Conservation (phyloP, 2,888 invertebrate species). For the Desoria tigrina region DNA sequence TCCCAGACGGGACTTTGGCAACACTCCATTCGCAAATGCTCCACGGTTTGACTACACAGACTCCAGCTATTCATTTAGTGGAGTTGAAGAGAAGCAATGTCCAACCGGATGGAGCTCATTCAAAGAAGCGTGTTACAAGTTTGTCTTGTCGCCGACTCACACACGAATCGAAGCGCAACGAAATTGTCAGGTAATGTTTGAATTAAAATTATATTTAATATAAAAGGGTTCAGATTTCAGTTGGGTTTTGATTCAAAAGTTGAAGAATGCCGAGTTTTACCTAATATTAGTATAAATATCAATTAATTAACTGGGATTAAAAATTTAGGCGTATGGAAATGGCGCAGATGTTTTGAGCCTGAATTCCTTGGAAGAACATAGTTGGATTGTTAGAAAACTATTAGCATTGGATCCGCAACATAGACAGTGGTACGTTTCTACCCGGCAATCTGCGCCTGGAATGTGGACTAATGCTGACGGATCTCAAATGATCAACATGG, state of each 20-base stretch:
- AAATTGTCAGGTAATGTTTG: constrained; percentile 66
- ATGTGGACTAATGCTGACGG: constrained; percentile 82
- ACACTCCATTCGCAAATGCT: constrained; percentile 24
- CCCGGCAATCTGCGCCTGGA: constrained; percentile 67
- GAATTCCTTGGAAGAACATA: constrained; percentile 80
- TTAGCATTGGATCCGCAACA: constrained; percentile 81
- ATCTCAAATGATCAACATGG: constrained; percentile 73
- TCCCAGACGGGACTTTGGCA: constrained; percentile 21
- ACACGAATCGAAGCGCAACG: constrained; percentile 77
- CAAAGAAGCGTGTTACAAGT: constrained; percentile 81
- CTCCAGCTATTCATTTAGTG: constrained; percentile 38
- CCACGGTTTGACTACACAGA: constrained; percentile 38
- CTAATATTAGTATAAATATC: background rate
- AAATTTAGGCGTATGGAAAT: constrained; percentile 64
- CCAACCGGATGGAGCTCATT: constrained; percentile 85
- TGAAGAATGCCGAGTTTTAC: too few relatives aligned
- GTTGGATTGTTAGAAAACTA: constrained; percentile 80
- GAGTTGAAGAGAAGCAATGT: constrained; percentile 62
- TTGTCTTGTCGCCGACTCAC: constrained; percentile 81
- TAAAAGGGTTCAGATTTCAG: too few relatives aligned
- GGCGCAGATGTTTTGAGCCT: constrained; percentile 77
- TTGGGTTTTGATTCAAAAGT: too few relatives aligned
- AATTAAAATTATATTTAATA: background rate
- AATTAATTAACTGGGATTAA: background rate
- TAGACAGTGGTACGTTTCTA: constrained; percentile 77